Base-by-base conservation (phyloP, 2,888 invertebrate genomes). In the Temnothorax unifasciatus region DNA sequence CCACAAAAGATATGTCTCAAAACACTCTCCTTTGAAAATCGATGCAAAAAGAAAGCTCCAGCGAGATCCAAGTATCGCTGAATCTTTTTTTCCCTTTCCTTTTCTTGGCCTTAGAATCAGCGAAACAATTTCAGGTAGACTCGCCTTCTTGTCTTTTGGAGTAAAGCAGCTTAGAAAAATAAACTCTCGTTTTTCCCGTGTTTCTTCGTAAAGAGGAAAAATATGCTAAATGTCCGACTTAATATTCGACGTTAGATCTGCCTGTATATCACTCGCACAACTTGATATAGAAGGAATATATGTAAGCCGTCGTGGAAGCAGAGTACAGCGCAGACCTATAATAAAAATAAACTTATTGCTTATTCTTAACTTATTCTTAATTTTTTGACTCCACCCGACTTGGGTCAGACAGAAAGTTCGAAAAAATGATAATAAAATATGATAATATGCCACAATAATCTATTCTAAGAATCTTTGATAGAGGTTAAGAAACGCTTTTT, bases 281-380 rank as follows among this genome's bases (percentile, higher is more conserved):
- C 47, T 47, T 8, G 13, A 13, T 79, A 59, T n/a, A 25, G 47
- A 57, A 77, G 21, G 9, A 50, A 34, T 50, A 50, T 71, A 47
- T 44, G 15, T 79, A 79, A 76, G 69, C 79, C 69, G 59, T 71
- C 50, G 18, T 59, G 71, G 38, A 50, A 81, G 69, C 29, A 77
- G 21, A 69, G 82, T 84, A 85, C 86, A 77, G 63, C 83, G 83
- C 85, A 85, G 82, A 89, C 89, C 34, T 34, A 34, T 34, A 34
- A 34, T 5, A 34, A 5, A 34, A 34, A 34, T 34, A 34, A 34
- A 0, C 34, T 34, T 34, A 34, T 34, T 0, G 25, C 25, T 25
- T 25, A 25, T 25, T 25, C 25, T 25, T 25, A 25, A 25, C 25
- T 25, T 25, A 0, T 25, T 25, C 25, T 25, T 0, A 25, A 25